Evolutionary conservation across 1,140 invertebrate species (phyloP), one percentile per base, ranked within the genome.

Genomic region (Bicyclus anynana): DNA sequence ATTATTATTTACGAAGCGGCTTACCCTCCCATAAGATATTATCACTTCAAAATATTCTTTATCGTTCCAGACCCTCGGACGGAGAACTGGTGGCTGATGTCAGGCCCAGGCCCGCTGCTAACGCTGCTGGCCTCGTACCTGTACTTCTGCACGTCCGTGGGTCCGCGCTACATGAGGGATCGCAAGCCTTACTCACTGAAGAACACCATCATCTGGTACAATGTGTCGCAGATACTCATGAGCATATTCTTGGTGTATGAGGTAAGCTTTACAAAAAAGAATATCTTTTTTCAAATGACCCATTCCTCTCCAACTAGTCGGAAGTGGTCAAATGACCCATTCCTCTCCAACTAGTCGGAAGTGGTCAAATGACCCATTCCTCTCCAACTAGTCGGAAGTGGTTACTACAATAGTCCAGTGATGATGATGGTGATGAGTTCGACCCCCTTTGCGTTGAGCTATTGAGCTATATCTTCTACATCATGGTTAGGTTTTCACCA

Each of bases 151-250:
- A 90, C 91, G 0, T 93, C 91, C 13, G 84, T 90, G 7, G 96
- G 96, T 6, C 96, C 96, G 2, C 91, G 89, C 20, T 94, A 94
- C 62, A 98, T 98, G 97, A 91, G 93, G 59, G 92, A 97, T 66
- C 91, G 94, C 59, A 94, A 96, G 74, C 94, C 97, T 0, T 97
- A 94, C 64, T 91, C 95, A 26, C 87, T 98, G 20, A 95, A 94
- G 64, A 91, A 92, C 52, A 82, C 93, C 0, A 91, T 98, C 23
- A 91, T 96, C 13, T 57, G 94, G 10, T 98, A 98, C 84, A 97
- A 98, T 69, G 90, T 95, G 2, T 87, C 92, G 1, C 94, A 96
- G 87, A 93, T 96, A 13, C 27, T 95, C 1, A 74, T 94, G 38
- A 96, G 94, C 77, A 87, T 92, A 37, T 93, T 93, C 66, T 87